Percentiles rank a stretch among this genome's conserved stretches.
Evolutionary conservation across 2,113 vertebrate genomes (phyloP).

Genomic region (Myiozetetes cayanensis): DNA sequence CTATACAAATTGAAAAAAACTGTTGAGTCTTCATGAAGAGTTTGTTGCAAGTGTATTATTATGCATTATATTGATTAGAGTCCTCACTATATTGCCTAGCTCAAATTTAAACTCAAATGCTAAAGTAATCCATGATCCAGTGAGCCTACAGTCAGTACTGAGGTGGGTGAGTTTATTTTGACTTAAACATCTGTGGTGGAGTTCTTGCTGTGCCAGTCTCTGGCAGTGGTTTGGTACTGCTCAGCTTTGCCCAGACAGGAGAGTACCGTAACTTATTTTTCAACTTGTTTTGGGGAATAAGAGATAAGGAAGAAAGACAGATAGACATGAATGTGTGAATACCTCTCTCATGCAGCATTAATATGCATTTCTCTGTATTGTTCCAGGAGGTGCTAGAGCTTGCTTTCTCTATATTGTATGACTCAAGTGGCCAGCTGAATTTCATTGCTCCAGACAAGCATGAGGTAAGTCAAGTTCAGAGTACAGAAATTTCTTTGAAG

Average conservation of each 20-base stretch:
- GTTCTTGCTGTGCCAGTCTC: background rate
- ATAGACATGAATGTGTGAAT: background rate
- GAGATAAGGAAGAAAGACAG: background rate
- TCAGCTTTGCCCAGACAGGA: background rate
- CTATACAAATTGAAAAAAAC: background rate
- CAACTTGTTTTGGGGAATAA: background rate
- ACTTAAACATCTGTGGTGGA: background rate
- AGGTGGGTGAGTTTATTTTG: background rate
- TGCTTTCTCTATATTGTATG: slow-evolving; percentile 96
- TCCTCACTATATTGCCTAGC: background rate
- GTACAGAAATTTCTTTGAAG: background rate
- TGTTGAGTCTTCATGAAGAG: background rate
- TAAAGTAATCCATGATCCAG: background rate
- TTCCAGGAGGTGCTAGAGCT: slow-evolving; percentile 94
- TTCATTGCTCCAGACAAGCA: slow-evolving; percentile 98
- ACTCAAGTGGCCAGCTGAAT: slow-evolving; percentile 96
- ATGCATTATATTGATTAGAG: background rate
- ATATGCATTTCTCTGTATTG: background rate
- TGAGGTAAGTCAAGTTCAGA: slow-evolving; percentile 82
- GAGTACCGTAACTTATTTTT: background rate
- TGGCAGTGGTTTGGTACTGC: background rate
- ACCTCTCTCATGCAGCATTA: background rate
- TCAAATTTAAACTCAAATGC: background rate
- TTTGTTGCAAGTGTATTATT: background rate
- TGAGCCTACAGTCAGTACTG: background rate